Evolutionary conservation across 2,888 invertebrate genomes (phyloP), one percentile per base, ranked within the genome.

Genomic region (Synanthedon tipuliformis): DNA sequence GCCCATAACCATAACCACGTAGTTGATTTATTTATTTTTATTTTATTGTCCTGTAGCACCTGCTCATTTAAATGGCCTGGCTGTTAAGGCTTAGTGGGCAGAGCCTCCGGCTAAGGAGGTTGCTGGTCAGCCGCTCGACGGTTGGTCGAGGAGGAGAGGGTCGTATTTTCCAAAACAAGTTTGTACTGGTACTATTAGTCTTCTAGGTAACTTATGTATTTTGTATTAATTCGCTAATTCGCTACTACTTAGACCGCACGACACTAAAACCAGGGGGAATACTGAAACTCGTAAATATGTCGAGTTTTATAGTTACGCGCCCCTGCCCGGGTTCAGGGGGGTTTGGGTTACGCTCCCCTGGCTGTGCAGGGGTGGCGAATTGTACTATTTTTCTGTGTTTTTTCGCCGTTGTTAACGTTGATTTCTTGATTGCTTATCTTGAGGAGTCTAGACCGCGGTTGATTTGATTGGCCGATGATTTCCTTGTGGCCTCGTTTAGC

Each of bases 211-310:
- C n/a, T n/a, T 18, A 18, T 18, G 18, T 2, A 4, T 27, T 27
- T 27, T 27, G 27, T 7, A 27, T 27, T 5, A 7, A 34, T 34
- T 34, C 34, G 34, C 10, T 3, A 34, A 10, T 34, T 34, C 34
- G 34, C 45, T 45, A 15, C 15, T 13, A 45, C 45, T 45, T 45
- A 45, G 13, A 45, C 45, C 45, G n/a, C 45, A 60, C 74, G 71
- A 52, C 41, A 50, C 51, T 51, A 70, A 64, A 65, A 57, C 60
- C 68, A 62, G 71, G 77, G 75, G 71, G 73, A 70, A 68, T 71
- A 62, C 64, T 3, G 66, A 62, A 62, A 66, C 75, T 84, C 82
- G 82, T 84, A 84, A 84, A 84, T 76, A 83, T 81, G 85, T 83
- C 82, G 76, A 73, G 71, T 80, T 81, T 81, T 81, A 83, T 81